Evolutionary conservation across 1,140 invertebrate genomes (phyloP), one percentile per base, ranked within the genome.

Genomic region (Wiebesia pumilae): DNA sequence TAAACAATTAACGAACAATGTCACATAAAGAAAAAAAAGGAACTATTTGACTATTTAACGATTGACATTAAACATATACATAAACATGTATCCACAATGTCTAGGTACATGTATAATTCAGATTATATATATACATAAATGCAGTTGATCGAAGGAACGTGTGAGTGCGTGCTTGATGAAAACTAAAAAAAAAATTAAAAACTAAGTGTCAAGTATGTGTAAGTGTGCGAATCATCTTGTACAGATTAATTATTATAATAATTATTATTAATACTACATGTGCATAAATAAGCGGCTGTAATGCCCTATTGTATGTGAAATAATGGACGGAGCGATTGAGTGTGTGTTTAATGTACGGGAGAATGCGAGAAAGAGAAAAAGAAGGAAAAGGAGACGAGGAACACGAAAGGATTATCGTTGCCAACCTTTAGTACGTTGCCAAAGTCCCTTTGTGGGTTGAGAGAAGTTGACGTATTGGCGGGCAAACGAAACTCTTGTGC

Each of bases 341-440:
- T 69, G 80, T n/a, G 38, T 58, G 33, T 78, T 40, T n/a, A 73
- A 58, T 73, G 77, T 69, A 58, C 62, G 73, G n/a, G 30, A 65
- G 65, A 67, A 40, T 77, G 73, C 27, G 40, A 24, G 79, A 78
- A 43, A 62, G 40, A 71, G 51, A n/a, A 77, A 82, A 83, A 85
- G 30, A 58, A 43, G 33, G 47, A 27, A 47, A 75, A 81, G 30
- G 38, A 83, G 84, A 79, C 67, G 71, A 88, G 83, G 79, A 88
- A 87, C 51, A 88, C 69, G 88, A 89, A 88, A 89, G 87, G 75
- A 89, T 90, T 86, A 88, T 90, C 90, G 90, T 90, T 92, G 91
- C 91, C 91, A 92, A 91, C 89, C 87, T 90, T 90, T 89, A 89
- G 89, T 91, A 88, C 90, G 91, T 92, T 92, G 91, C 91, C 91